A percentile compares a stretch with the other conserved stretches of the same genome.
Evolutionary conservation across 2,113 vertebrate species (phyloP).

Genomic region (Tenrec ecaudatus): DNA sequence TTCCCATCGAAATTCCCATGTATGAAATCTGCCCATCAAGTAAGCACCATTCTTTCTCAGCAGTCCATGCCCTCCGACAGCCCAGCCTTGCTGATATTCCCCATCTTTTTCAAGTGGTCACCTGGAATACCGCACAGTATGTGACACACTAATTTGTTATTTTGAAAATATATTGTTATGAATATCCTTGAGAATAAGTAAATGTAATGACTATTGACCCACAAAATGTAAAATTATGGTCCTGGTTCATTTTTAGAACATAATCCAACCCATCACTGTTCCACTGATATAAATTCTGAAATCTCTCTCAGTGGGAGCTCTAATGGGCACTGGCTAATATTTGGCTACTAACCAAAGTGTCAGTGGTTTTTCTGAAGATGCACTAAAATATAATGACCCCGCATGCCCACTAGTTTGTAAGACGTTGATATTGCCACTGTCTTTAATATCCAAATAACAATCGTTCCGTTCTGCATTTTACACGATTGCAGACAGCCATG

Average conservation of each 20-base stretch:
- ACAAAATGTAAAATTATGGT: not conserved
- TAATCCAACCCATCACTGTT: no score
- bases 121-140: not conserved
- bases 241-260: not conserved
- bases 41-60: slow-evolving; percentile 47
- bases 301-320: no score
- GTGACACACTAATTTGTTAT: not conserved
- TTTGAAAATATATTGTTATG: not conserved
- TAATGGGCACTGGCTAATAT: no score
- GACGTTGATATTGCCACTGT: not conserved
- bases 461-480: not conserved
- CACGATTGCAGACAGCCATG: not conserved
- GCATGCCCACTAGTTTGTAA: not conserved
- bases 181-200: not conserved
- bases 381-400: not conserved
- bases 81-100: not conserved
- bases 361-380: not conserved
- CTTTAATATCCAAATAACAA: slow-evolving; percentile 19
- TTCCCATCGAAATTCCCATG: slow-evolving; percentile 62
- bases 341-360: no score
- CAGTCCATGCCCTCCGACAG: slow-evolving; percentile 44
- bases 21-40: slow-evolving; percentile 57
- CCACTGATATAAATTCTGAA: no score
- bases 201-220: not conserved
- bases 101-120: not conserved